Conservation (phyloP, 2,888 invertebrate genomes). For the Actias luna region DNA sequence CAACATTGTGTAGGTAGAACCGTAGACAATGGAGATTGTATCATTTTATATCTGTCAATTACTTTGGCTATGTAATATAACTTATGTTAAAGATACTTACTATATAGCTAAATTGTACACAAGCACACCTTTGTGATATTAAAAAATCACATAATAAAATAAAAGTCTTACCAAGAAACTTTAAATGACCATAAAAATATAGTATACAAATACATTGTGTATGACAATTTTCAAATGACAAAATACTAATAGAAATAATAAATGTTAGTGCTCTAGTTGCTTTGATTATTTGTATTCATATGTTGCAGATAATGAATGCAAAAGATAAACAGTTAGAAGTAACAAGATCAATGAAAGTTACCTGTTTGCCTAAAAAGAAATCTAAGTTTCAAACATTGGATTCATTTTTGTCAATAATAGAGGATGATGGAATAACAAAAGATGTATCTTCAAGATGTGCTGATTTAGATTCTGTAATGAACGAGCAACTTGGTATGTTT, state of each 20-base stretch:
- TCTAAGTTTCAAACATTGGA: slow-evolving; percentile 85
- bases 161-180: neutral
- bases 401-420: slow-evolving; percentile 81
- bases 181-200: neutral
- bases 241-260: too few relatives aligned
- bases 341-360: slow-evolving; percentile 84
- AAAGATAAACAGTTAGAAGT: slow-evolving; percentile 83
- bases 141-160: neutral
- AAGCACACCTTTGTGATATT: neutral
- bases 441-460: slow-evolving; percentile 86
- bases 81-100: too few relatives aligned
- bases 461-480: slow-evolving; percentile 88
- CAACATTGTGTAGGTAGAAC: too few relatives aligned
- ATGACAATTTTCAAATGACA: too few relatives aligned
- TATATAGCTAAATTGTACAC: neutral
- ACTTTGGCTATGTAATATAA: too few relatives aligned
- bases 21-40: too few relatives aligned
- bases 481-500: slow-evolving; percentile 78
- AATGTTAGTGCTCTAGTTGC: too few relatives aligned
- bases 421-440: slow-evolving; percentile 70
- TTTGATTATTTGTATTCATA: too few relatives aligned
- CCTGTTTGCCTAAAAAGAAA: slow-evolving; percentile 79
- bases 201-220: too few relatives aligned
- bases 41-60: too few relatives aligned
- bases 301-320: slow-evolving; percentile 80